phyloP scores from a whole-genome alignment of 2,113 vertebrate genomes.

The Sebastes schlegelii region DNA sequence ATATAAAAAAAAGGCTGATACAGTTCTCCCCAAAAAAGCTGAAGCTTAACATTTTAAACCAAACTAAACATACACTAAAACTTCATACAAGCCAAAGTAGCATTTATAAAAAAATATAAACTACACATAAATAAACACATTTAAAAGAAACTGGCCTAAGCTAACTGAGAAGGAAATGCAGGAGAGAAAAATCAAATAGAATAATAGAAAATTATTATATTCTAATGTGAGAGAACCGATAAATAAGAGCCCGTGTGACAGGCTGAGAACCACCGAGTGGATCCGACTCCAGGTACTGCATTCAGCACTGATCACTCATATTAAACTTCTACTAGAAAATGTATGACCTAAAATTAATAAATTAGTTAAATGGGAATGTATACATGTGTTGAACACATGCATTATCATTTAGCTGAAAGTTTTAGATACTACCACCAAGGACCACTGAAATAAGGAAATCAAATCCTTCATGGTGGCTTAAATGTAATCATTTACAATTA shows the following conservation, averaged over 20 bases:
- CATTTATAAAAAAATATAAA: conserved; percentile 9
- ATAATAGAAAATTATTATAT: conserved; percentile 2
- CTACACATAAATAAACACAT: conserved; percentile 15
- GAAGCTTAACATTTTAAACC: background rate
- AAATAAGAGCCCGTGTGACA: background rate
- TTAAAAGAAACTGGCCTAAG: background rate
- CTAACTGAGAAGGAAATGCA: background rate
- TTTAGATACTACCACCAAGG: background rate
- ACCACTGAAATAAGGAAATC: background rate
- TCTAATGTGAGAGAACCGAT: background rate
- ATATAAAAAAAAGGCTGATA: conserved; percentile 1
- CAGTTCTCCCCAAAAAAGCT: background rate
- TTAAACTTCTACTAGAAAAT: background rate
- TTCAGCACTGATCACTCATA: background rate
- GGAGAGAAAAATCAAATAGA: background rate
- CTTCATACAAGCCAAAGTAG: background rate
- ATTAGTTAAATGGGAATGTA: conserved; percentile 25
- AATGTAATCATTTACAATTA: background rate
- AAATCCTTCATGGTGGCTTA: background rate
- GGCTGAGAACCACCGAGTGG: background rate
- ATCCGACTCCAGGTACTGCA: background rate
- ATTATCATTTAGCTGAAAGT: background rate
- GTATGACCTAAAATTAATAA: background rate
- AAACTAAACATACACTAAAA: background rate
- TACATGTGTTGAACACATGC: background rate